Conservation (phyloP, 2,113 vertebrate species). For the Grammomys dolichurus region DNA sequence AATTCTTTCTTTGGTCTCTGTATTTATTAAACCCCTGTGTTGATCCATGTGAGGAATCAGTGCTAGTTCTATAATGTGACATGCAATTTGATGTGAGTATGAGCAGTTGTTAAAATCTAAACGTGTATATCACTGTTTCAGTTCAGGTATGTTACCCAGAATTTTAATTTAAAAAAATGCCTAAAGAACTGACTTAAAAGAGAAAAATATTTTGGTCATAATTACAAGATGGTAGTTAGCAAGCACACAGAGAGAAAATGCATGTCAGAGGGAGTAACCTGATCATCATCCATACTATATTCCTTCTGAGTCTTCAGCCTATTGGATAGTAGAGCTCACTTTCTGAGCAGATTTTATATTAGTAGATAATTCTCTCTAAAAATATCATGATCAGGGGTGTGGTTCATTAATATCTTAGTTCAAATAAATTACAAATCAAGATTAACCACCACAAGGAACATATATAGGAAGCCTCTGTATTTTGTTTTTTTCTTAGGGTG, state of each 20-base stretch:
- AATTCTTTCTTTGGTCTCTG: constrained; percentile 58
- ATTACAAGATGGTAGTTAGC: not conserved
- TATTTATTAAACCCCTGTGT: constrained; percentile 66
- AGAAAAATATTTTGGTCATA: not conserved
- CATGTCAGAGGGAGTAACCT: not conserved
- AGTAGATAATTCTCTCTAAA: not conserved
- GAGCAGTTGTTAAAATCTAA: constrained; percentile 78
- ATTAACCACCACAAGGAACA: not conserved
- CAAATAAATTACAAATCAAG: not conserved
- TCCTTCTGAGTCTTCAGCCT: not conserved
- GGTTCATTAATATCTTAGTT: not conserved
- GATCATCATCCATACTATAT: not conserved
- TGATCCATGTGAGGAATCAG: constrained; percentile 73
- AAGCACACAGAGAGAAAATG: not conserved
- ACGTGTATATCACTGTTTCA: constrained; percentile 70
- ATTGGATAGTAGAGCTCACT: not conserved
- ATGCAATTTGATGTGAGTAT: constrained; percentile 66
- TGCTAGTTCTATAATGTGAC: constrained; percentile 79
- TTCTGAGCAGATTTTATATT: not conserved
- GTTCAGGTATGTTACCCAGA: not conserved
- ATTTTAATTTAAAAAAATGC: not conserved
- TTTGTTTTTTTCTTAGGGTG: not conserved
- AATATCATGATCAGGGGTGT: not conserved
- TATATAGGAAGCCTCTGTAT: not conserved
- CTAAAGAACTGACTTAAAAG: not conserved